Percentiles rank a stretch among this genome's conserved stretches.
These are phyloP conservation scores for Dallia pectoralis DNA, from an alignment of 2,797 vertebrate species.

Conservation along the genomic window DNA sequence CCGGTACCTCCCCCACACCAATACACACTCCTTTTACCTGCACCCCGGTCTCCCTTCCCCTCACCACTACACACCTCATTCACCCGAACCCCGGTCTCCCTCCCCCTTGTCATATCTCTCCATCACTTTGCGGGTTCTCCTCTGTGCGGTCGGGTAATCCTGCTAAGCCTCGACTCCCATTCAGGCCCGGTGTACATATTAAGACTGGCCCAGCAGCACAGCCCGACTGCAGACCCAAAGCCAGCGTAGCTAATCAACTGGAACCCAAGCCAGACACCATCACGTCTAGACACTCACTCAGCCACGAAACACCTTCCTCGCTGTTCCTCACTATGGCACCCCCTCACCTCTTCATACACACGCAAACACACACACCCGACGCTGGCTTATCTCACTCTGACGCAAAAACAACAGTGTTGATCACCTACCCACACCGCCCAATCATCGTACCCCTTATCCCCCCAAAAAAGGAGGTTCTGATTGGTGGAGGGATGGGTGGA, in stretches of 20 bases:
- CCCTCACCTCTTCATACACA: constrained; percentile 20
- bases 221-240: not conserved
- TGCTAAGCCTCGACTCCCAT: not conserved
- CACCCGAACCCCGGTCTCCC: not conserved
- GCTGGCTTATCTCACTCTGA: constrained; percentile 1
- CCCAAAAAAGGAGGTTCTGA: constrained; percentile 39
- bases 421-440: constrained; percentile 28
- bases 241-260: constrained; percentile 6
- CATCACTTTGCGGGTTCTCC: constrained; percentile 12
- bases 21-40: no score
- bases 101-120: not conserved
- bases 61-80: not conserved
- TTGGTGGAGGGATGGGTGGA: constrained; percentile 51
- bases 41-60: not conserved
- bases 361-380: not conserved
- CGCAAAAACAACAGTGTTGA: constrained; percentile 5
- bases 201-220: not conserved
- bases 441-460: constrained; percentile 43
- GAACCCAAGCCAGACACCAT: constrained; percentile 8
- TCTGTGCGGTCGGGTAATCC: constrained; percentile 4
- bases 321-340: not conserved
- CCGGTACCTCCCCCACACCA: not conserved
- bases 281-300: constrained; percentile 11
- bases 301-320: constrained; percentile 11
- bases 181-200: not conserved